These are phyloP conservation scores for Pteronura brasiliensis DNA, from an alignment of 2,113 vertebrate genomes.

Conservation along the genomic window DNA sequence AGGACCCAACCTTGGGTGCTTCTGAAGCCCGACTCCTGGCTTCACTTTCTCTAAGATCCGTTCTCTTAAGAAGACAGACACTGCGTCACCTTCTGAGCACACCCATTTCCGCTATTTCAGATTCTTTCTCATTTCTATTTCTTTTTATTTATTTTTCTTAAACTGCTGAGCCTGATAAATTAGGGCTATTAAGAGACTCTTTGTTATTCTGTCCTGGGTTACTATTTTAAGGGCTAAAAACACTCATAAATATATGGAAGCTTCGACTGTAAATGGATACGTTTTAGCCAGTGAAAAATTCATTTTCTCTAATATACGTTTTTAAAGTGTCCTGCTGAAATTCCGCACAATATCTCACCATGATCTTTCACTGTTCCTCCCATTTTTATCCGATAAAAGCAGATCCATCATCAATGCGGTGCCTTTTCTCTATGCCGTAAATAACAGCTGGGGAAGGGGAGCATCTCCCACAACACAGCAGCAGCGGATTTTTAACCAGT, in stretches of 20 bases:
- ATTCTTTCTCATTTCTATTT: background rate
- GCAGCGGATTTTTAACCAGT: background rate
- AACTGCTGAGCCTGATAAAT: conserved; percentile 67
- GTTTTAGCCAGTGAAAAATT: conserved; percentile 69
- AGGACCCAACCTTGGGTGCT: background rate
- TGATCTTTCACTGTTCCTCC: conserved; percentile 44
- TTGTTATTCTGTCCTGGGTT: conserved; percentile 65
- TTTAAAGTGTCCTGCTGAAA: conserved; percentile 65
- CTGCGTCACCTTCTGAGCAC: background rate
- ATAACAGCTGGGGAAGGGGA: background rate
- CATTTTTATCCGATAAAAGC: conserved; percentile 59
- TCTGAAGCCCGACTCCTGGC: background rate
- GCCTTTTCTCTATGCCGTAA: conserved; percentile 37
- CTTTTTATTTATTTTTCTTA: conserved; percentile 63
- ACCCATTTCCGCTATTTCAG: background rate
- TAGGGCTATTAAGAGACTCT: conserved; percentile 57
- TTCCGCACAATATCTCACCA: conserved; percentile 50
- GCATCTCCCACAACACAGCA: background rate
- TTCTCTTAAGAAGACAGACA: background rate
- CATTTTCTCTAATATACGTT: conserved; percentile 61
- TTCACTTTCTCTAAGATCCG: background rate
- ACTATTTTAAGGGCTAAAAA: conserved; percentile 70
- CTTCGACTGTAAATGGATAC: conserved; percentile 26
- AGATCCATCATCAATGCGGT: conserved; percentile 24
- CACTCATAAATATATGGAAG: conserved; percentile 67